Base-by-base conservation (phyloP, 1,140 invertebrate genomes). In the Eriocheir sinensis region DNA sequence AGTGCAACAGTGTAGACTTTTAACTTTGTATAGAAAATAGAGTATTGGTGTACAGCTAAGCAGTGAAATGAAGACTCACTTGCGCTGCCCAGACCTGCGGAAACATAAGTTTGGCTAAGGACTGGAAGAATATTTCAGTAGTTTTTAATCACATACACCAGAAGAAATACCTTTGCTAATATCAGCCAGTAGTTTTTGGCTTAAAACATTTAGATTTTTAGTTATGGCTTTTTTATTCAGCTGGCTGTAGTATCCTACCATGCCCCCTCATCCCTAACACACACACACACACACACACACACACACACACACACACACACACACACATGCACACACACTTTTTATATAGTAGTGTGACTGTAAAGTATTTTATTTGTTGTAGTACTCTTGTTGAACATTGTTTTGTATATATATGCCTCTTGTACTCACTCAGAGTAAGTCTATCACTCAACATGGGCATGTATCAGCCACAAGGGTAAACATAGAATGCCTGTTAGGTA, bases 331-430 rank as follows among this genome's bases (percentile, higher is more conserved):
- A 72, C 60, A 90, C 89, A 81, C n/a, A 79, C 41, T 32, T 36
- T 38, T 94, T 48, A 88, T 90, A 90, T 88, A 30, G 38, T 44
- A 90, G 86, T 53, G 81, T 90, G 88, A 86, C 93, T 94, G 86
- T 94, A 30, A 81, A 94, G 86, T 89, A 36, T 81, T 86, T 91
- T 94, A 90, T 93, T 34, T 92, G 89, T 94, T 94, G 94, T 94
- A 94, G 94, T 86, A 60, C 90, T 94, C 79, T 91, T 91, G 90
- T 91, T 94, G 89, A 94, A 86, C 81, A 94, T 83, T 94, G 89
- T 94, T 94, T 90, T 94, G 94, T 94, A 94, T 72, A 94, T 94
- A 94, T 94, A 44, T 94, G 80, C 94, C 94, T 91, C 93, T 94
- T 40, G 40, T 72, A 80, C 48, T 89, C 60, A 79, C 81, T 93